Evolutionary conservation across 2,888 invertebrate genomes (phyloP).

Genomic region (Dryococelus australis): DNA sequence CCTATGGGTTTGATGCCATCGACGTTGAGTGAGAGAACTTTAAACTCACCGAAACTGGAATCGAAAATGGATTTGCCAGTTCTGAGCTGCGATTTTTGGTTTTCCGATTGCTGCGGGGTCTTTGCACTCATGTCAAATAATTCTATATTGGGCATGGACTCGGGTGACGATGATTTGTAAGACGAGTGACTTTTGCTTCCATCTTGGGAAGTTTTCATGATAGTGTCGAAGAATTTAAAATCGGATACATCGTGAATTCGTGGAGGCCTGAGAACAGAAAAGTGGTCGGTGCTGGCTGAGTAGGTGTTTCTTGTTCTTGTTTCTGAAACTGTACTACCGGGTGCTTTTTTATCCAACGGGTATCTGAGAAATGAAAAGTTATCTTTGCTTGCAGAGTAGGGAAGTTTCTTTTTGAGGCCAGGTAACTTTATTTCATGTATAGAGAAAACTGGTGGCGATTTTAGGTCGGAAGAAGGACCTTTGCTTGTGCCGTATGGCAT

Average conservation of each 20-base stretch:
- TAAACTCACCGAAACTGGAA: neutral
- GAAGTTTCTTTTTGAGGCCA: neutral
- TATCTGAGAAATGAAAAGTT: neutral
- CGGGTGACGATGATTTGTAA: neutral
- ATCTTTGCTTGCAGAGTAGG: neutral
- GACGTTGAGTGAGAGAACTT: neutral
- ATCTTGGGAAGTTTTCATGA: neutral
- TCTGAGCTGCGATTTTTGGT: neutral
- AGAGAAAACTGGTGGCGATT: neutral
- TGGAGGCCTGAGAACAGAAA: neutral
- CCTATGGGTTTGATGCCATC: neutral
- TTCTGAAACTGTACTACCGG: neutral
- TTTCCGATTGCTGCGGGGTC: neutral
- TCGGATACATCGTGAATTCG: neutral
- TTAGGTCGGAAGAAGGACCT: neutral
- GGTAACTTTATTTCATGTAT: neutral
- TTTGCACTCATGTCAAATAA: neutral
- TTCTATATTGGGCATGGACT: neutral
- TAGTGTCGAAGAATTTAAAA: neutral
- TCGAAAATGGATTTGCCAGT: neutral
- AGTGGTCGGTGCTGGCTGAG: neutral
- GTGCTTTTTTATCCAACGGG: neutral
- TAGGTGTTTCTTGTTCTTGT: neutral
- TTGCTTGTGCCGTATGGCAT: neutral
- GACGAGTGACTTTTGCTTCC: neutral